Evolutionary conservation across 2,113 vertebrate genomes (phyloP), one percentile per base, ranked within the genome.

Genomic region (Ivindomyrus marchei): DNA sequence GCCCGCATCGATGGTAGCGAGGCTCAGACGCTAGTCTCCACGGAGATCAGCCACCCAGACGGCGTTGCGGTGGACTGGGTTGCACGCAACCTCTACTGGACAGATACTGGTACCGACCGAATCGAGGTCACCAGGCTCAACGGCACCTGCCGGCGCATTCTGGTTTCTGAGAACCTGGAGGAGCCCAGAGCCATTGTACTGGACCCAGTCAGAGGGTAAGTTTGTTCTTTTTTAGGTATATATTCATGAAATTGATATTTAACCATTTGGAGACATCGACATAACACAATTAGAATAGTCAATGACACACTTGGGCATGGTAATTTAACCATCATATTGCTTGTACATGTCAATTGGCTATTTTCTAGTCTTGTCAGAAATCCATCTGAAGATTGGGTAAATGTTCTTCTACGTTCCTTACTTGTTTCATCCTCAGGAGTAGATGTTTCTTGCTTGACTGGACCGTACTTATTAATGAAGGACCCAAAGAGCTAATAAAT

Each of bases 11-110:
- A 99, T 15, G 98, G 98, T 0, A 96, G 96, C 0, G 97, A 97
- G 3, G 97, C 97, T 0, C 94, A 97, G 92, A 97, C 97, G 0
- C 94, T 99, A 90, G 95, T 99, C 56, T 97, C 95, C 92, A 97
- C 96, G 0, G 98, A 99, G 92, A 94, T 99, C 91, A 96, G 97
- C 50, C 98, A 99, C 90, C 98, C 98, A 0, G 98, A 99, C 4
- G 98, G 98, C 1, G 97, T 99, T 31, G 98, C 98, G 0, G 98
- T 99, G 21, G 98, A 99, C 42, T 99, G 98, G 98, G 97, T 99
- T 85, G 97, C 97, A 0, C 96, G 98, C 13, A 99, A 99, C 93
- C 96, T 99, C 36, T 99, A 99, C 93, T 99, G 98, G 98, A 99
- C 98, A 0, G 98, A 99, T 90, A 99, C 98, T 0, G 98, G 98